Percentiles rank a stretch among this genome's conserved stretches.
Evolutionary conservation across 2,888 invertebrate species (phyloP).

Genomic region (Platycheirus rosarum): DNA sequence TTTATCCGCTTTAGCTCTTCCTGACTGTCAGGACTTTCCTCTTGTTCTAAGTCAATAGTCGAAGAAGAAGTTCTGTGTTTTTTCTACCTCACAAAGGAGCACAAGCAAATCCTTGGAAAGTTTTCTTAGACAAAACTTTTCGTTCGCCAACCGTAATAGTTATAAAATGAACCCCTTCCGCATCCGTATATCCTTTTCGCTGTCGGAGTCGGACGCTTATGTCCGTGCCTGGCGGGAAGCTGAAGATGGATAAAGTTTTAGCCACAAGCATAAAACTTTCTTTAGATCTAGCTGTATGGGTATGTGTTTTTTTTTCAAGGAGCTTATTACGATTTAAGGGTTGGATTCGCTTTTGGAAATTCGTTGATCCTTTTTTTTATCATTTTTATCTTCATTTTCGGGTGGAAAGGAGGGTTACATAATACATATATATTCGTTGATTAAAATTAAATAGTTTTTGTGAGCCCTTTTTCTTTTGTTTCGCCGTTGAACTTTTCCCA

Average conservation of each 20-base stretch:
- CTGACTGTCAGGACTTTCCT: constrained; percentile 15
- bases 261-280: constrained; percentile 53
- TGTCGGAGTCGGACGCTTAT: neutral
- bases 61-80: constrained; percentile 7
- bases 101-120: constrained; percentile 57
- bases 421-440: constrained; percentile 60
- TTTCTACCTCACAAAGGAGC: constrained; percentile 2
- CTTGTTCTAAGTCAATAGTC: neutral
- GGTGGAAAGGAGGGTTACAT: neutral
- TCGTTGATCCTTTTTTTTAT: constrained; percentile 19
- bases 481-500: constrained; percentile 64
- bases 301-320: constrained; percentile 6
- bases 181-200: constrained; percentile 36
- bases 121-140: constrained; percentile 63
- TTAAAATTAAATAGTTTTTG: constrained; percentile 70
- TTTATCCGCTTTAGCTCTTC: constrained; percentile 54
- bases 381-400: neutral
- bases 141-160: constrained; percentile 58
- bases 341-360: constrained; percentile 56
- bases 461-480: constrained; percentile 28
- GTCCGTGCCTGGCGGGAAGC: neutral
- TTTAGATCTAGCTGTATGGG: constrained; percentile 19
- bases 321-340: constrained; percentile 74
- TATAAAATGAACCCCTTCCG: constrained; percentile 67
- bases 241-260: constrained; percentile 61